These are phyloP conservation scores for Anguilla pacifica DNA, from an alignment of 2,797 vertebrate species.

Conservation along the genomic window DNA sequence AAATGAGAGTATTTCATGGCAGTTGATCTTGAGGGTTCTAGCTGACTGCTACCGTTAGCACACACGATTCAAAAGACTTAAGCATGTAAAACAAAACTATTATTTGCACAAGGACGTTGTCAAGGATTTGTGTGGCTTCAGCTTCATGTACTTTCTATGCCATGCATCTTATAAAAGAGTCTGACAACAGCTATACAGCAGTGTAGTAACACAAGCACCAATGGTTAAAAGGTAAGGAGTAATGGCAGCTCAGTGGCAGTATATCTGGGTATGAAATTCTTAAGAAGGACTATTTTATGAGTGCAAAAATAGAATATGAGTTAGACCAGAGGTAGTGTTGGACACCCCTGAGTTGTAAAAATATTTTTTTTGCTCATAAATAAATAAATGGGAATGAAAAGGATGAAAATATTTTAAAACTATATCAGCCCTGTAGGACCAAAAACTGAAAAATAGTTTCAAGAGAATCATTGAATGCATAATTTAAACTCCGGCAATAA, in stretches of 20 bases:
- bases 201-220: not conserved
- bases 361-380: not conserved
- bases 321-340: not conserved
- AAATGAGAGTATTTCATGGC: not conserved
- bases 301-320: not conserved
- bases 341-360: not conserved
- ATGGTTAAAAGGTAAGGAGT: not conserved
- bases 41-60: not conserved
- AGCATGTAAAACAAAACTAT: not conserved
- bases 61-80: too few species aligned
- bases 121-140: too few species aligned
- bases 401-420: not conserved
- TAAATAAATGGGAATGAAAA: not conserved
- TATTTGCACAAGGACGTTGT: too few species aligned
- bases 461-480: not conserved
- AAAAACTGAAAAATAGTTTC: not conserved
- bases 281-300: not conserved
- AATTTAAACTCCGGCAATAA: not conserved
- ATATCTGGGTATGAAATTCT: not conserved
- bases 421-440: not conserved
- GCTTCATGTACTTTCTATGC: too few species aligned
- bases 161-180: too few species aligned
- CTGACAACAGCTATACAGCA: not conserved
- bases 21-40: not conserved
- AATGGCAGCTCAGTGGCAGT: not conserved